Evolutionary conservation across 2,113 vertebrate genomes (phyloP).

Genomic region (Oncorhynchus keta): DNA sequence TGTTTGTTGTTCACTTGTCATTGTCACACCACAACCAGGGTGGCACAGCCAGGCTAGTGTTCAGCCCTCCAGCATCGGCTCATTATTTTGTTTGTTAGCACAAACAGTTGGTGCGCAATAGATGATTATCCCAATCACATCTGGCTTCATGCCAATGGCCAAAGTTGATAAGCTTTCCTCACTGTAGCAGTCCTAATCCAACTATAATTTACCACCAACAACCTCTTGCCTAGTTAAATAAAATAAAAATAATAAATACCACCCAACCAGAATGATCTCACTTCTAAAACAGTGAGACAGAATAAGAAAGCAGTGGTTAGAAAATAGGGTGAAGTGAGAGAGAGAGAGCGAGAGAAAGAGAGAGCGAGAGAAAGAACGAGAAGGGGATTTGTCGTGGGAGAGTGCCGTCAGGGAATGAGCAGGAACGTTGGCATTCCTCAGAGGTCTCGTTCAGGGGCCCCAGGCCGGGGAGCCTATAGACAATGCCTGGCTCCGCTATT

Average conservation of each 20-base stretch:
- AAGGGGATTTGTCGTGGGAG: conserved; percentile 73
- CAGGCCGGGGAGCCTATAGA: conserved; percentile 20
- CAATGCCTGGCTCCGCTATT: conserved; percentile 65
- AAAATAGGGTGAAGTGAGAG: conserved; percentile 21
- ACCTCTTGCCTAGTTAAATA: not conserved
- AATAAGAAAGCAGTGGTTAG: conserved; percentile 26
- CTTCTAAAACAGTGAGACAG: conserved; percentile 15
- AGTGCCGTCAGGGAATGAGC: conserved; percentile 63
- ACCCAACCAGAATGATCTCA: not conserved
- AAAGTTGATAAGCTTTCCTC: conserved; percentile 22
- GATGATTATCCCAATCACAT: conserved; percentile 17
- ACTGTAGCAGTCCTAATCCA: conserved; percentile 39
- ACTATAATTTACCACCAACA: conserved; percentile 31
- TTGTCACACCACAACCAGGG: conserved; percentile 27
- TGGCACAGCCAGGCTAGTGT: conserved; percentile 25
- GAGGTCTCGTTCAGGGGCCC: conserved; percentile 55
- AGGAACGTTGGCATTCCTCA: conserved; percentile 65
- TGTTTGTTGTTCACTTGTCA: conserved; percentile 40
- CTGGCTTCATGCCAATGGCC: conserved; percentile 11
- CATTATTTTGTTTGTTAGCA: conserved; percentile 27
- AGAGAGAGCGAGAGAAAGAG: conserved; percentile 35
- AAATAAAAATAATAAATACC: too few species aligned
- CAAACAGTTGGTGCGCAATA: conserved; percentile 10
- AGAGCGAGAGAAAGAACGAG: conserved; percentile 48
- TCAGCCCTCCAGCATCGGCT: conserved; percentile 12